These are phyloP conservation scores for Aphis gossypii DNA, from an alignment of 1,140 invertebrate genomes.

Conservation along the genomic window DNA sequence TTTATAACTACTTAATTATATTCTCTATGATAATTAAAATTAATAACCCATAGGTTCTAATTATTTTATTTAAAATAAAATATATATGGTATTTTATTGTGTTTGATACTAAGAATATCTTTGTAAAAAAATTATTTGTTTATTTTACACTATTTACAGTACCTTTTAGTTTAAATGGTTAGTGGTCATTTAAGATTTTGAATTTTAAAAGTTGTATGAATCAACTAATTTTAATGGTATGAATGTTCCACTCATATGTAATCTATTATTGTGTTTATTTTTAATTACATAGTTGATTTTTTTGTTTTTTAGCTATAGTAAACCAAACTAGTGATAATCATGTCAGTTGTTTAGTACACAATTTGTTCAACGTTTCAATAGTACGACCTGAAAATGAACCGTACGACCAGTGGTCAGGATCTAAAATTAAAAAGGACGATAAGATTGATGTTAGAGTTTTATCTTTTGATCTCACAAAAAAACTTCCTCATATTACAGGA, in stretches of 20 bases:
- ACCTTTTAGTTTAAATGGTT: not conserved
- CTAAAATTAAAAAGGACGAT: conserved; percentile 42
- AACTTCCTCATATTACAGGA: conserved; percentile 53
- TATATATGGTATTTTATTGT: not conserved
- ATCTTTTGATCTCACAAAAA: conserved; percentile 51
- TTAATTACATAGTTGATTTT: not conserved
- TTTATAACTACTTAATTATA: too few relatives aligned
- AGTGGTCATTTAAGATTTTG: not conserved
- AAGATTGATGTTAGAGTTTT: conserved; percentile 33
- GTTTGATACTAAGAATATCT: not conserved
- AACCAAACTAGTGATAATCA: conserved; percentile 50
- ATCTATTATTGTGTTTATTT: not conserved
- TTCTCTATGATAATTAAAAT: too few relatives aligned
- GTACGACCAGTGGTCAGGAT: not conserved
- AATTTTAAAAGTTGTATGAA: not conserved
- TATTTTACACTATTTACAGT: not conserved
- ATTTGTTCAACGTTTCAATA: conserved; percentile 50
- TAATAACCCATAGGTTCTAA: too few relatives aligned
- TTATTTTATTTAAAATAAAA: not conserved
- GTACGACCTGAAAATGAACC: conserved; percentile 34
- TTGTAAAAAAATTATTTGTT: not conserved
- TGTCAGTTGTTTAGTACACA: conserved; percentile 52
- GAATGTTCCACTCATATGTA: too few relatives aligned
- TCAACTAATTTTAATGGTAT: too few relatives aligned
- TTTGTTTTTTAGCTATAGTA: conserved; percentile 29